A percentile compares a stretch with the other conserved stretches of the same genome.
Conservation (phyloP, 2,797 vertebrate species). For the Prionace glauca region DNA sequence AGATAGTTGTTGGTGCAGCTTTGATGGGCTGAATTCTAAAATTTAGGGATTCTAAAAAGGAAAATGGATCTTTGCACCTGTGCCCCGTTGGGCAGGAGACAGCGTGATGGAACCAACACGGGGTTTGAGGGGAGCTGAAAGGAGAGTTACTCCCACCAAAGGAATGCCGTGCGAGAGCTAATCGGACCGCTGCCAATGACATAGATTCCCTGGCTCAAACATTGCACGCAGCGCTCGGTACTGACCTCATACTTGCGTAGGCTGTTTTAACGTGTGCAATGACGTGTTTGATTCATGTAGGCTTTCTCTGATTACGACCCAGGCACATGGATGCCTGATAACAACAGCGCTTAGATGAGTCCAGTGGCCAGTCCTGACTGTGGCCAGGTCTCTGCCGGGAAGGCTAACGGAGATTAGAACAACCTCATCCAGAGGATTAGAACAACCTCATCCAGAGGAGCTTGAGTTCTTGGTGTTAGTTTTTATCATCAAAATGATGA, state of each 20-base stretch:
- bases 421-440: background rate
- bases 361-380: background rate
- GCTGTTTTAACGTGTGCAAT: background rate
- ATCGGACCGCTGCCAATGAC: background rate
- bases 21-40: too few species aligned
- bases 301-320: too few species aligned
- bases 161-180: background rate
- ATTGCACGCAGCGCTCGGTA: background rate
- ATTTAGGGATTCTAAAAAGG: too few species aligned
- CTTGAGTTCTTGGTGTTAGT: background rate
- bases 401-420: background rate
- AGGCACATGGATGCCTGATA: background rate
- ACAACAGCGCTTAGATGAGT: background rate
- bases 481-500: background rate
- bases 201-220: background rate
- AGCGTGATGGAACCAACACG: background rate
- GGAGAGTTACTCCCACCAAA: background rate
- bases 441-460: background rate
- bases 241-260: background rate
- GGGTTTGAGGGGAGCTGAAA: background rate
- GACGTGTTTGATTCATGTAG: background rate
- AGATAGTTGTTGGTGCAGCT: too few species aligned
- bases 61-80: too few species aligned
- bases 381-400: background rate
- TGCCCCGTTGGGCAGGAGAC: too few species aligned